Percentiles rank a stretch among this genome's conserved stretches.
These are phyloP conservation scores for Pangasianodon gigas DNA, from an alignment of 2,113 vertebrate species.

Conservation along the genomic window DNA sequence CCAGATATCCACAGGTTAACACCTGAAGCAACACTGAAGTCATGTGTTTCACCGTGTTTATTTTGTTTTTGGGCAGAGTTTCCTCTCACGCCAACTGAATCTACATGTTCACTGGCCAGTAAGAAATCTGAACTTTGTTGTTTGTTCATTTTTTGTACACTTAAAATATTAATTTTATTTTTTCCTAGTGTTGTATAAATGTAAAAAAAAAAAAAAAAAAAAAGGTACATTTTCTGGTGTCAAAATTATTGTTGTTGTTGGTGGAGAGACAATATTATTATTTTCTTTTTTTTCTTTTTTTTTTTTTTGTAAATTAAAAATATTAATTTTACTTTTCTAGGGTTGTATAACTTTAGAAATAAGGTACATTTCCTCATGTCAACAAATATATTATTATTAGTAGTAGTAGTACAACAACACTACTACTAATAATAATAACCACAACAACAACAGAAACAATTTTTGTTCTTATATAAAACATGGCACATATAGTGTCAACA, in stretches of 20 bases:
- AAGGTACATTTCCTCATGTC: too few relatives aligned
- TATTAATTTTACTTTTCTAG: too few relatives aligned
- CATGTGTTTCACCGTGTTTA: not conserved
- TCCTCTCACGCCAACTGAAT: not conserved
- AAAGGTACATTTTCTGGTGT: not conserved
- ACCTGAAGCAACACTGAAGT: too few relatives aligned
- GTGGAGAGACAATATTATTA: not conserved
- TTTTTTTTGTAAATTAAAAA: not conserved
- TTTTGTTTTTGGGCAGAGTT: not conserved
- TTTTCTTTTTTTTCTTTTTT: not conserved
- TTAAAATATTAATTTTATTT: not conserved
- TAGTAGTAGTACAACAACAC: too few relatives aligned
- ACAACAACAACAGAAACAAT: not conserved
- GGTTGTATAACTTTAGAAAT: too few relatives aligned
- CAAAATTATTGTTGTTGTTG: not conserved
- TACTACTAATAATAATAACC: too few relatives aligned
- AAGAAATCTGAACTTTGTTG: not conserved
- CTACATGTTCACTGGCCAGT: not conserved
- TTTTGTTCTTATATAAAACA: not conserved
- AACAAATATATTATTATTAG: too few relatives aligned
- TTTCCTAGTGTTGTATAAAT: not conserved
- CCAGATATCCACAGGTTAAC: too few relatives aligned
- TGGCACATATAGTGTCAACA: not conserved
- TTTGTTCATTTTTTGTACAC: not conserved
- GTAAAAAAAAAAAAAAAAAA: not conserved